A percentile compares a stretch with the other conserved stretches of the same genome.
phyloP scores from a whole-genome alignment of 2,113 vertebrate genomes.

The Chiloscyllium plagiosum region DNA sequence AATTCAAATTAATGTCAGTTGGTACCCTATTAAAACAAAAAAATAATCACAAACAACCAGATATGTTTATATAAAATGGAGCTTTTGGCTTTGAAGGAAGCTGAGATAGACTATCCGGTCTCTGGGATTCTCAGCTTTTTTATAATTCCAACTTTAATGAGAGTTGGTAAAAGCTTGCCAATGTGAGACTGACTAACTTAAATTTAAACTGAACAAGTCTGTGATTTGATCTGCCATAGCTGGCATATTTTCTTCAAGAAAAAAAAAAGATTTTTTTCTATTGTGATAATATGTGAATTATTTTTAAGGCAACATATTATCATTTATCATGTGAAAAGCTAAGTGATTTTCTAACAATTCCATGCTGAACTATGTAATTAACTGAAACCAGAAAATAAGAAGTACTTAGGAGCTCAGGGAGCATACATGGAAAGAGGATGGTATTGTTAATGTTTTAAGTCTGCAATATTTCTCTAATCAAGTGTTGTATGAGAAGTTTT shows the following conservation, averaged over 20 bases:
- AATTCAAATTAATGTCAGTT: not conserved
- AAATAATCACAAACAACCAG: not conserved
- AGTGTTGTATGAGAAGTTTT: too few relatives aligned
- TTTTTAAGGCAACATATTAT: not conserved
- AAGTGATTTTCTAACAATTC: not conserved
- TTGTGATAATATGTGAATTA: not conserved
- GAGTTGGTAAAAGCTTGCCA: conserved; percentile 13
- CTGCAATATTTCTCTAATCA: not conserved
- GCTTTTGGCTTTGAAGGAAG: conserved; percentile 12
- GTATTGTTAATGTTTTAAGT: not conserved
- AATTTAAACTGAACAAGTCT: conserved; percentile 25
- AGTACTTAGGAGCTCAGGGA: not conserved
- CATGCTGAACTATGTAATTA: not conserved
- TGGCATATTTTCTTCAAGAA: not conserved
- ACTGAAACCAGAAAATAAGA: not conserved
- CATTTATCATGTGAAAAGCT: not conserved
- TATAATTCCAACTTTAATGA: conserved; percentile 8
- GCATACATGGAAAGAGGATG: not conserved
- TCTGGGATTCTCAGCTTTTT: not conserved
- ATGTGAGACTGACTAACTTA: not conserved
- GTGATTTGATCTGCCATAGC: not conserved
- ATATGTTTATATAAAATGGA: conserved; percentile 5
- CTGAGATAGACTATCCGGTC: not conserved
- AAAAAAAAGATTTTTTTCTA: not conserved
- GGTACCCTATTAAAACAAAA: not conserved